A percentile compares a stretch with the other conserved stretches of the same genome.
Evolutionary conservation across 2,113 vertebrate genomes (phyloP).

Genomic region (Tapirus terrestris): DNA sequence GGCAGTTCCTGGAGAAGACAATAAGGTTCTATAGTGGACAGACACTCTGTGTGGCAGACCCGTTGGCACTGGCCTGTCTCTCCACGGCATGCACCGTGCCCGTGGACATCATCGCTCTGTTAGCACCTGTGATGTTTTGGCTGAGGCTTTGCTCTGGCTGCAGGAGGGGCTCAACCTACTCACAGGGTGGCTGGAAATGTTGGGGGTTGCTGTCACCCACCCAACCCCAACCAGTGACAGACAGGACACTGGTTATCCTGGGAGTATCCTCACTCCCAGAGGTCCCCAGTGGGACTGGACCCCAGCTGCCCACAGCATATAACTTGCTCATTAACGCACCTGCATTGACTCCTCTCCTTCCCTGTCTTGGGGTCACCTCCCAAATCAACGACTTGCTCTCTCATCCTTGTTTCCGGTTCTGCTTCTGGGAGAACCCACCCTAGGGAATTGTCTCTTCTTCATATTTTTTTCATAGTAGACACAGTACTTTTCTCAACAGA

Average conservation of each 20-base stretch:
- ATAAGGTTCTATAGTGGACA: background rate
- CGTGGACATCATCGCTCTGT: background rate
- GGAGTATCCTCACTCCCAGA: background rate
- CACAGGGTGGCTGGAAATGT: background rate
- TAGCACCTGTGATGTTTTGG: background rate
- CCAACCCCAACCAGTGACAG: background rate
- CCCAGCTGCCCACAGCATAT: background rate
- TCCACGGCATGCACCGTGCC: background rate
- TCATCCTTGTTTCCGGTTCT: background rate
- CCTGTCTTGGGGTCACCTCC: background rate
- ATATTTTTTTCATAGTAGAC: background rate
- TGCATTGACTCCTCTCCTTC: background rate
- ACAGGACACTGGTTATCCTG: background rate
- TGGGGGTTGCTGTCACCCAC: background rate
- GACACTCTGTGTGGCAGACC: background rate
- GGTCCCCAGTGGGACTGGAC: background rate
- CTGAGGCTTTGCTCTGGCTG: background rate
- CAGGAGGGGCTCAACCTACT: background rate
- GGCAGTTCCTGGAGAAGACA: background rate
- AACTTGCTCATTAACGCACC: background rate
- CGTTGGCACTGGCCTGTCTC: background rate
- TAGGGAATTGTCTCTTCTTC: background rate
- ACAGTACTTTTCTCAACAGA: background rate
- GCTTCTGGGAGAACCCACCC: background rate
- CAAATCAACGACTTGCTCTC: background rate